These are phyloP conservation scores for Grallaria varia DNA, from an alignment of 2,113 vertebrate genomes.

Conservation along the genomic window DNA sequence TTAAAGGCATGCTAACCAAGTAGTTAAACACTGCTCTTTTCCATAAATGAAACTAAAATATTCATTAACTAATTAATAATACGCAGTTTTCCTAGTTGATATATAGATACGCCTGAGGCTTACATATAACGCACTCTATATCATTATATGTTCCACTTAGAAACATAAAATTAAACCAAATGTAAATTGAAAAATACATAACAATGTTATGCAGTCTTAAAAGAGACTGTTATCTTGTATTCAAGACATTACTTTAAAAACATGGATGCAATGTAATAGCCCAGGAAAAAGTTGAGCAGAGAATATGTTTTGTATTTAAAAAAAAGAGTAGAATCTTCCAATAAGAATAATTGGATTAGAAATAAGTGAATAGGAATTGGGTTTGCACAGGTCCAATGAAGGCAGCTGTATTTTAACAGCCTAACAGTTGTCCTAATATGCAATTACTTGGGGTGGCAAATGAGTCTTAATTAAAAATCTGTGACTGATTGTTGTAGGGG, in stretches of 20 bases:
- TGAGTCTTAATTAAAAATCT: not conserved
- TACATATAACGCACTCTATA: not conserved
- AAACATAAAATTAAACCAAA: constrained; percentile 18
- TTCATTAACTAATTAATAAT: constrained; percentile 60
- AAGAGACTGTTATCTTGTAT: not conserved
- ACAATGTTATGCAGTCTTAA: not conserved
- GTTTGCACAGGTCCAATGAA: not conserved
- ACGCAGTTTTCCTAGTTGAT: not conserved
- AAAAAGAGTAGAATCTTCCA: not conserved
- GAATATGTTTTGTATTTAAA: not conserved
- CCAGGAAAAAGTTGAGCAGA: not conserved
- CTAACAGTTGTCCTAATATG: not conserved
- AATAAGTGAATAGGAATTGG: not conserved
- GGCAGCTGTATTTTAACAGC: not conserved
- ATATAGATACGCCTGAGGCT: not conserved
- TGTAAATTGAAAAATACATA: constrained; percentile 13
- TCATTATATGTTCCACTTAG: not conserved
- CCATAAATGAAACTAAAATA: constrained; percentile 58
- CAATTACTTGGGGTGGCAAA: not conserved
- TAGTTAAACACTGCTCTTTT: constrained; percentile 57
- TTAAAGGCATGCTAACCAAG: constrained; percentile 52
- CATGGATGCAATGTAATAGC: not conserved
- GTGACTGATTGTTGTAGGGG: not conserved
- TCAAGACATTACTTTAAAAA: not conserved
- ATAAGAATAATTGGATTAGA: not conserved